phyloP scores from a whole-genome alignment of 2,113 vertebrate genomes.

The Saguinus imperator region DNA sequence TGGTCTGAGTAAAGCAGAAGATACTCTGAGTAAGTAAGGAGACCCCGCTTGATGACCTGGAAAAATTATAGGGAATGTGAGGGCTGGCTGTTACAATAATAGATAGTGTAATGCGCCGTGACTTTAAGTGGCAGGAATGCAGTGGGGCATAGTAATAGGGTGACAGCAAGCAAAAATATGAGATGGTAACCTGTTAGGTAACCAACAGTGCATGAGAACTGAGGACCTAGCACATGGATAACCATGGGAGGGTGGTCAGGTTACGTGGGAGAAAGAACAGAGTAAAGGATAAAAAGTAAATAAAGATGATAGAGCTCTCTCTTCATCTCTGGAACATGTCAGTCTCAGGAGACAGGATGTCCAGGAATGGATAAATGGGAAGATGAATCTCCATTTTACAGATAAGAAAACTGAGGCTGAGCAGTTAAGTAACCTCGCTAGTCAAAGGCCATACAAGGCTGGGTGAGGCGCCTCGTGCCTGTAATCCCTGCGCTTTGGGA shows the following conservation, averaged over 20 bases:
- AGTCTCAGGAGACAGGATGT: not conserved
- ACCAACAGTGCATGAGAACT: not conserved
- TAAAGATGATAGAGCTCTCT: not conserved
- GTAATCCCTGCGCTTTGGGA: no score
- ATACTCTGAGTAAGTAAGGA: not conserved
- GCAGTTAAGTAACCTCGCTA: not conserved
- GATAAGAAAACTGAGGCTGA: not conserved
- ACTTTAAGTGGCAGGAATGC: not conserved
- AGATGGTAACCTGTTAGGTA: not conserved
- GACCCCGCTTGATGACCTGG: not conserved
- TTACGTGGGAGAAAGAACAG: not conserved
- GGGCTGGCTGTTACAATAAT: not conserved
- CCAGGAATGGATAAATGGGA: not conserved
- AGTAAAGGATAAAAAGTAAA: not conserved
- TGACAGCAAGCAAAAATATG: not conserved
- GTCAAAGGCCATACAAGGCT: not conserved
- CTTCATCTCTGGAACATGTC: not conserved
- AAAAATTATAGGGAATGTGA: not conserved
- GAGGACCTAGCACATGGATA: not conserved
- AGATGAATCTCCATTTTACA: not conserved
- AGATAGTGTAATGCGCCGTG: not conserved
- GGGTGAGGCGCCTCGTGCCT: no score
- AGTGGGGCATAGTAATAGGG: not conserved
- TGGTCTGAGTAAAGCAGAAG: not conserved
- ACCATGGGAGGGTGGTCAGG: not conserved